Evolutionary conservation across 2,797 vertebrate species (phyloP), one percentile per base, ranked within the genome.

Genomic region (Odontamblyopus rebecca): DNA sequence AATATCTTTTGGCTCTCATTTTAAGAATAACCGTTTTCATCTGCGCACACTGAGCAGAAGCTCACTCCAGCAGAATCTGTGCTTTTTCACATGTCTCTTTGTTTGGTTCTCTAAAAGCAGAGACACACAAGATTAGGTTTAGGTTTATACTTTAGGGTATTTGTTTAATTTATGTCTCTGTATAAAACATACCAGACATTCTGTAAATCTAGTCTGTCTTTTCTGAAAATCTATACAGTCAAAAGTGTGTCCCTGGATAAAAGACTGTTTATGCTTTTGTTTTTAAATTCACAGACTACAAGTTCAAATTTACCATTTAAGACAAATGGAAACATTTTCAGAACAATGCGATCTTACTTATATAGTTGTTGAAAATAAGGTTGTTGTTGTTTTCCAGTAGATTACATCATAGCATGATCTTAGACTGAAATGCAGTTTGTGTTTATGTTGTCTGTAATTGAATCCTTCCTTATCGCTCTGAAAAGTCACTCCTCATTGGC

Each of bases 61-160:
- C 38, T 41, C 67, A 79, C 76, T 71, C 63, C 73, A 71, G 26
- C 13, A 30, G 61, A 23, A n/a, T 77, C 80, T 86, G 91, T 93
- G 92, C 78, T 91, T 62, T 90, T 86, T 94, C 93, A 95, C 84
- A 91, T 81, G 90, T 93, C 92, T 92, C 85, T 85, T 88, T 93
- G 88, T 92, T 93, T 91, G 82, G 92, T 90, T 83, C 86, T 80
- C 75, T 85, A 74, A 78, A 81, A 74, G 77, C 74, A 87, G 82
- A 74, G 72, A 59, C 84, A 88, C 79, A 85, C 79, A 15, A 48
- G 44, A 48, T 48, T 83, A 70, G 35, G 85, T 79, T 88, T 84
- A 83, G 68, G 53, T 87, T 90, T 85, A 23, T 23, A 67, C 83
- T 90, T 91, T 88, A 87, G 88, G 83, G 86, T 82, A 78, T 88